These are phyloP conservation scores for Xanthorhoe designata DNA, from an alignment of 2,888 invertebrate genomes.

Conservation along the genomic window DNA sequence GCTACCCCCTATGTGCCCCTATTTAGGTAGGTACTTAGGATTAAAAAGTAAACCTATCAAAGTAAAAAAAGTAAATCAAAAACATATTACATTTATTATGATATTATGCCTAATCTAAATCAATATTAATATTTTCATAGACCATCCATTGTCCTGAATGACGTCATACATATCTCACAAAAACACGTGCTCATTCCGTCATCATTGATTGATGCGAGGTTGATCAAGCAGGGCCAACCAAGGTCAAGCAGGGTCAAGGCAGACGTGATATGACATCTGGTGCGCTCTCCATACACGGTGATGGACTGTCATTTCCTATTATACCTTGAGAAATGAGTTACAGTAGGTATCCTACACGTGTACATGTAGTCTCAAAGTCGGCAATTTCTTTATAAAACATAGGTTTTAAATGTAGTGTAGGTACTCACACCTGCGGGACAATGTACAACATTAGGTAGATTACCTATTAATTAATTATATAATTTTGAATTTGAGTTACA, in stretches of 20 bases:
- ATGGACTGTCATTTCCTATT: slow-evolving; percentile 30
- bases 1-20: no score
- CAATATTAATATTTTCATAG: not conserved
- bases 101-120: not conserved
- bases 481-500: no score
- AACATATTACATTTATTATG: not conserved
- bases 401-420: no score
- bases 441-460: no score
- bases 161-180: slow-evolving; percentile 13
- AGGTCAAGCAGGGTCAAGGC: slow-evolving; percentile 63
- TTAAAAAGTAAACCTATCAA: no score
- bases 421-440: no score
- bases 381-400: not conserved
- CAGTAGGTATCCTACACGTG: not conserved
- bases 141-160: not conserved
- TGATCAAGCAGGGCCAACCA: slow-evolving; percentile 49
- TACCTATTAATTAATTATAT: no score
- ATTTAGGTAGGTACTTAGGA: no score
- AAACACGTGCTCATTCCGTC: slow-evolving; percentile 34
- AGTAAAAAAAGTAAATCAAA: no score
- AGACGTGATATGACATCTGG: slow-evolving; percentile 66
- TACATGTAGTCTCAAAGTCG: not conserved
- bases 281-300: slow-evolving; percentile 51
- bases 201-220: slow-evolving; percentile 36
- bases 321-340: slow-evolving; percentile 3